These are phyloP conservation scores for Thripadectes ignobilis DNA, from an alignment of 2,797 vertebrate genomes.

Conservation along the genomic window DNA sequence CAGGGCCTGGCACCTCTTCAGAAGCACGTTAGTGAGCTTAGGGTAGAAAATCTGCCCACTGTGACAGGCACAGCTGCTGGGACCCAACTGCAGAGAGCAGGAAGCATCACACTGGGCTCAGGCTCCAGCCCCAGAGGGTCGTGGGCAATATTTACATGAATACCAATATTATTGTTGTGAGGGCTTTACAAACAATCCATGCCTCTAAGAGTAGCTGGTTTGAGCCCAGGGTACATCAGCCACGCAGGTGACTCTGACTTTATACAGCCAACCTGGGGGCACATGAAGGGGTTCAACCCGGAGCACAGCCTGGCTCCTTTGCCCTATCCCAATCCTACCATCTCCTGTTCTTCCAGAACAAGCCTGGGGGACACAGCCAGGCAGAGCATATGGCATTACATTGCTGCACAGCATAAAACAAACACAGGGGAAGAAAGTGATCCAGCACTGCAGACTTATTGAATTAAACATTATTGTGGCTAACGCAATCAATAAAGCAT, in stretches of 20 bases:
- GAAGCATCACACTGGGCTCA: rapidly evolving
- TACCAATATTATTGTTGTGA: background rate
- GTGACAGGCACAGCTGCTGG: background rate
- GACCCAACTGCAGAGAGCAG: background rate
- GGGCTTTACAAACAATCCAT: background rate
- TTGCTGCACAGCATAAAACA: background rate
- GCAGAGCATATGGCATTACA: background rate
- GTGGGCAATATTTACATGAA: background rate
- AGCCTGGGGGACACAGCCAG: background rate
- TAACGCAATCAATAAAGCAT: slow-evolving; percentile 42
- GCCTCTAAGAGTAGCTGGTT: background rate
- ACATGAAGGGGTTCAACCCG: rapidly evolving
- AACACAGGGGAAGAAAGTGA: background rate
- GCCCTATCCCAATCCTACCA: background rate
- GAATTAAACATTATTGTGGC: slow-evolving; percentile 54
- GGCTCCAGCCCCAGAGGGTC: background rate
- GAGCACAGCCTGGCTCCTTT: background rate
- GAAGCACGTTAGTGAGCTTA: background rate
- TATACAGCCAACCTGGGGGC: background rate
- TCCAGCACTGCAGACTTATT: slow-evolving; percentile 1
- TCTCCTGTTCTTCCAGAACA: background rate
- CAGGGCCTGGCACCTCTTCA: slow-evolving; percentile 22
- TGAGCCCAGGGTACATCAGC: background rate
- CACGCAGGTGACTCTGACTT: background rate
- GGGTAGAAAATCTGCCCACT: background rate